These are phyloP conservation scores for Mirza zaza DNA, from an alignment of 2,113 vertebrate genomes.

Conservation along the genomic window DNA sequence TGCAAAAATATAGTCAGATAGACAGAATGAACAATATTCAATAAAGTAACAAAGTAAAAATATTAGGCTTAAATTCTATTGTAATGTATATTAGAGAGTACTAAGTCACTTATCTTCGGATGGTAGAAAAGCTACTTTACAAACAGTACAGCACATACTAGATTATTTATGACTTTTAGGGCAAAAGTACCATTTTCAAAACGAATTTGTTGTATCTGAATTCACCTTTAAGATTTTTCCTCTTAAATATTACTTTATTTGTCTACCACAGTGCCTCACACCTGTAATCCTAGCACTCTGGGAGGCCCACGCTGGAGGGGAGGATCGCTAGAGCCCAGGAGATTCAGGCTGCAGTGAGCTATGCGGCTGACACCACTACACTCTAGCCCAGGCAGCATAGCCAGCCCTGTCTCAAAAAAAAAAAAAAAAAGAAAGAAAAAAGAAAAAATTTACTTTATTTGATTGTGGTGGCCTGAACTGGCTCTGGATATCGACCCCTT, in stretches of 20 bases:
- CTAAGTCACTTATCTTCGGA: background rate
- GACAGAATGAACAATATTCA: too few species aligned
- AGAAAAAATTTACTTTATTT: background rate
- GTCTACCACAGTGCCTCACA: too few species aligned
- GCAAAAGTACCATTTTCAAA: conserved; percentile 41
- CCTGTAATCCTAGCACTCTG: too few species aligned
- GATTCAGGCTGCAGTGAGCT: too few species aligned
- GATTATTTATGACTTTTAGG: background rate
- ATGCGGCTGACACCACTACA: too few species aligned
- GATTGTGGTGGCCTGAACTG: background rate
- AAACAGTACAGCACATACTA: conserved; percentile 27
- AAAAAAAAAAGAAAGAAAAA: too few species aligned
- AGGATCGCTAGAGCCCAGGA: too few species aligned
- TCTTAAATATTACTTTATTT: conserved; percentile 29
- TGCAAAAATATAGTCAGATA: too few species aligned
- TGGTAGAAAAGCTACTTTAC: background rate
- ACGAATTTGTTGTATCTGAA: background rate
- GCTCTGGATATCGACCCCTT: background rate
- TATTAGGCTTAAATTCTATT: background rate
- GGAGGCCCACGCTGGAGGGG: too few species aligned
- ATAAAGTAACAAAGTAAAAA: too few species aligned
- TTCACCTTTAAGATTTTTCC: conserved; percentile 5
- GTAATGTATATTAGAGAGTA: background rate
- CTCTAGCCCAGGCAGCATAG: too few species aligned
- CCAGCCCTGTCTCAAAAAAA: too few species aligned